Percentiles rank a stretch among this genome's conserved stretches.
phyloP scores from a whole-genome alignment of 2,113 vertebrate species.

The Thryonomys swinderianus region DNA sequence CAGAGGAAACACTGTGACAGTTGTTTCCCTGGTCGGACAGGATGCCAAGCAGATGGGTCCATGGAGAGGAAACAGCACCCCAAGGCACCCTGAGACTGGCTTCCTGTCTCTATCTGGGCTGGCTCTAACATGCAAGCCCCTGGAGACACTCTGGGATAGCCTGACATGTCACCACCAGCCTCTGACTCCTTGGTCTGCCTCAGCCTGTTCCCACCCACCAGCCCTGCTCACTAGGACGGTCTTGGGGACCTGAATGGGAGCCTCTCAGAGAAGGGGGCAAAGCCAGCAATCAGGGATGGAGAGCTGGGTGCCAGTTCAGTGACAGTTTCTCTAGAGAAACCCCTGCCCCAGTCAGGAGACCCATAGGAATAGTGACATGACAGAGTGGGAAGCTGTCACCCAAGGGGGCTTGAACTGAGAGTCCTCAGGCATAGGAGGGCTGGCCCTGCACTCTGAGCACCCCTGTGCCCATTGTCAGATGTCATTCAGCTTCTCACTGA shows the following conservation, averaged over 20 bases:
- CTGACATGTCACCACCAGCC: not conserved
- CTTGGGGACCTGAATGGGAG: too few species aligned
- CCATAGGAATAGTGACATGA: not conserved
- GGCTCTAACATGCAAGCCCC: not conserved
- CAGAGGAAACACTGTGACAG: too few species aligned
- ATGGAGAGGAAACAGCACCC: not conserved
- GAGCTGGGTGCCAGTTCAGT: too few species aligned
- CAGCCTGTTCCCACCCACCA: not conserved
- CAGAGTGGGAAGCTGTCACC: not conserved
- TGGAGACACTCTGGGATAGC: not conserved
- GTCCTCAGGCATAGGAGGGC: not conserved
- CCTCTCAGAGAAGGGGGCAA: not conserved
- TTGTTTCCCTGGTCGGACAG: too few species aligned
- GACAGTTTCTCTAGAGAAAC: not conserved
- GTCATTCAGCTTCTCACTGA: not conserved
- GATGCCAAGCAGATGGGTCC: too few species aligned
- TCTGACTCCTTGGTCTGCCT: not conserved
- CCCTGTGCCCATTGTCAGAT: too few species aligned
- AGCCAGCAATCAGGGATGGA: not conserved
- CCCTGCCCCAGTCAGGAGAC: not conserved
- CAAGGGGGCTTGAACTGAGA: too few species aligned
- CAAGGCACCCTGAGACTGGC: not conserved
- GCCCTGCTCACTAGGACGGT: not conserved
- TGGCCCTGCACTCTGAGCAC: not conserved
- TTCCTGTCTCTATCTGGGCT: not conserved